A percentile compares a stretch with the other conserved stretches of the same genome.
These are phyloP conservation scores for Muscicapa comitata DNA, from an alignment of 2,797 vertebrate genomes.

Conservation along the genomic window DNA sequence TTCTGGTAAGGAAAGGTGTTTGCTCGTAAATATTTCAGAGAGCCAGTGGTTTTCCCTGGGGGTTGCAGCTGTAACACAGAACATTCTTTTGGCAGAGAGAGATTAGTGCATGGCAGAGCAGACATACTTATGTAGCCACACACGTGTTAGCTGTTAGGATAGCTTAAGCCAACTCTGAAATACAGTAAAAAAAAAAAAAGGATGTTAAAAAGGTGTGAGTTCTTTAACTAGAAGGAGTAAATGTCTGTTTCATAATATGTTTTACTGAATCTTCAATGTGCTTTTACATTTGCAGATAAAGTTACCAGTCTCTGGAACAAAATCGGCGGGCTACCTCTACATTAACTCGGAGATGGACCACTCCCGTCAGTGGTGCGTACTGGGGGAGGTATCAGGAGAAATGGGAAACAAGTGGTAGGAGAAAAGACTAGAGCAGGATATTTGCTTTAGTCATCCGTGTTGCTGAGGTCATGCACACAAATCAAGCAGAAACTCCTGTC, in stretches of 20 bases:
- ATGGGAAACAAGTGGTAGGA: background rate
- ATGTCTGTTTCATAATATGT: background rate
- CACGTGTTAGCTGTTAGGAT: background rate
- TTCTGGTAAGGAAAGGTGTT: background rate
- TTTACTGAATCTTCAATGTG: background rate
- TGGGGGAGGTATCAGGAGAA: background rate
- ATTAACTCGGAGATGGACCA: conserved; percentile 74
- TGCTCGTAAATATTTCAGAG: conserved; percentile 2
- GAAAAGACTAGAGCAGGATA: background rate
- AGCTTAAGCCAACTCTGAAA: background rate
- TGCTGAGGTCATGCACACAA: background rate
- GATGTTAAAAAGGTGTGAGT: background rate
- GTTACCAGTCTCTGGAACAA: conserved; percentile 84
- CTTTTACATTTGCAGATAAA: conserved; percentile 76
- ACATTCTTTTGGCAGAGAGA: background rate
- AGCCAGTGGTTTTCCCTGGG: background rate
- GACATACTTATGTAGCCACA: background rate
- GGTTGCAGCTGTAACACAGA: background rate
- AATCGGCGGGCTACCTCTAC: conserved; percentile 76
- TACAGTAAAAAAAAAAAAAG: background rate
- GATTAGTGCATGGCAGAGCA: background rate
- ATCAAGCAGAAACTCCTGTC: background rate
- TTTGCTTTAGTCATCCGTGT: background rate
- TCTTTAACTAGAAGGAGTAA: background rate
- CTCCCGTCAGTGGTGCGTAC: conserved; percentile 65